phyloP scores from a whole-genome alignment of 2,797 vertebrate species.

The Merluccius polli region DNA sequence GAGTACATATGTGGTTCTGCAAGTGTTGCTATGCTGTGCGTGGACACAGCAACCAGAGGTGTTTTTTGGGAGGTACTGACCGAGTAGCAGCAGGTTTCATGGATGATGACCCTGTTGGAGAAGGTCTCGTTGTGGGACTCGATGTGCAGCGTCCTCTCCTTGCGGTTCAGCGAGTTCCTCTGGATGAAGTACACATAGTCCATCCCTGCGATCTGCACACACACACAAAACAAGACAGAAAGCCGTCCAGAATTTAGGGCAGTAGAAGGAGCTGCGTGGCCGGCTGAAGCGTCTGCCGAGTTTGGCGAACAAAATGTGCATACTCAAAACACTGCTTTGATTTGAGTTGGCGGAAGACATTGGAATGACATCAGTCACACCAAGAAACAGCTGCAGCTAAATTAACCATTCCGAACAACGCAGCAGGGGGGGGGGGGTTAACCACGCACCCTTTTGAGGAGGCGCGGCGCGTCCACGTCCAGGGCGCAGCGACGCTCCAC shows the following conservation, averaged over 20 bases:
- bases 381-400: too few relatives aligned
- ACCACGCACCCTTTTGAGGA: constrained; percentile 85
- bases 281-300: too few relatives aligned
- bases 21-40: too few relatives aligned
- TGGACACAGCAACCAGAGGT: neutral
- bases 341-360: too few relatives aligned
- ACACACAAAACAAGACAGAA: constrained; percentile 11
- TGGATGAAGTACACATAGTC: constrained; percentile 97
- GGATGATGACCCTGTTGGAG: constrained; percentile 91
- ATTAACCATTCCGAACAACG: too few relatives aligned
- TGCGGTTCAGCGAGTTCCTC: constrained; percentile 89
- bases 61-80: constrained; percentile 68
- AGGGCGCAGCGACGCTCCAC: constrained; percentile 92
- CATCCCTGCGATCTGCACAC: constrained; percentile 88
- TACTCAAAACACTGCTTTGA: too few relatives aligned
- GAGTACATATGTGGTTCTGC: neutral
- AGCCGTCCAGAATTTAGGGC: too few relatives aligned
- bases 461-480: constrained; percentile 92
- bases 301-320: too few relatives aligned
- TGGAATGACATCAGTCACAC: too few relatives aligned
- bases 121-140: constrained; percentile 97
- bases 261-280: too few relatives aligned
- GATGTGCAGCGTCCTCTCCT: constrained; percentile 92
- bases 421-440: neutral
- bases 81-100: constrained; percentile 92